phyloP scores from a whole-genome alignment of 1,140 invertebrate species.

The Dolichoris vasculosae region DNA sequence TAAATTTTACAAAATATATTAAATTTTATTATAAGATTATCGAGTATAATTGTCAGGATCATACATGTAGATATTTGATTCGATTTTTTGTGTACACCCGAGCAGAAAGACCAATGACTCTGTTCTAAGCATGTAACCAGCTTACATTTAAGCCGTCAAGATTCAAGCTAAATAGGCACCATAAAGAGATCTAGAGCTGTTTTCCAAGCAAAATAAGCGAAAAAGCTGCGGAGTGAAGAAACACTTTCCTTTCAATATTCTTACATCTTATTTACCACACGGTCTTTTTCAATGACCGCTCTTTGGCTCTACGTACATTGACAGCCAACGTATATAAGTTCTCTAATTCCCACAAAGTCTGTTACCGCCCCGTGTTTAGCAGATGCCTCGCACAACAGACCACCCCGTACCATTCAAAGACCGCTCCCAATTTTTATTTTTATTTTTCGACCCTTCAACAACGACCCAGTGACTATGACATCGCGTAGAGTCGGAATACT shows the following conservation, averaged over 20 bases:
- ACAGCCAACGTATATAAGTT: not conserved
- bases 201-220: not conserved
- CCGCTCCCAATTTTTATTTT: constrained; percentile 33
- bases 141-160: constrained; percentile 27
- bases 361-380: constrained; percentile 52
- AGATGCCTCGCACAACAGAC: constrained; percentile 55
- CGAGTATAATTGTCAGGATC: too few relatives aligned
- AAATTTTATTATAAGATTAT: not conserved
- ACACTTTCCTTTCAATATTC: not conserved
- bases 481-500: not conserved
- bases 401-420: constrained; percentile 52
- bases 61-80: too few relatives aligned
- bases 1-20: not conserved
- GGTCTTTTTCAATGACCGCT: not conserved
- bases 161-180: not conserved
- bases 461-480: not conserved
- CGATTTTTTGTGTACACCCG: not conserved
- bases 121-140: not conserved
- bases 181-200: not conserved
- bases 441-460: constrained; percentile 12
- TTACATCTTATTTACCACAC: not conserved
- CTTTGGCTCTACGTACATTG: not conserved
- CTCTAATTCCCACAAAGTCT: constrained; percentile 60
- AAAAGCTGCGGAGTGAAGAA: not conserved
- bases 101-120: not conserved